Percentiles rank a stretch among this genome's conserved stretches.
phyloP scores from a whole-genome alignment of 2,797 vertebrate species.

The Rhodeus uyekii region DNA sequence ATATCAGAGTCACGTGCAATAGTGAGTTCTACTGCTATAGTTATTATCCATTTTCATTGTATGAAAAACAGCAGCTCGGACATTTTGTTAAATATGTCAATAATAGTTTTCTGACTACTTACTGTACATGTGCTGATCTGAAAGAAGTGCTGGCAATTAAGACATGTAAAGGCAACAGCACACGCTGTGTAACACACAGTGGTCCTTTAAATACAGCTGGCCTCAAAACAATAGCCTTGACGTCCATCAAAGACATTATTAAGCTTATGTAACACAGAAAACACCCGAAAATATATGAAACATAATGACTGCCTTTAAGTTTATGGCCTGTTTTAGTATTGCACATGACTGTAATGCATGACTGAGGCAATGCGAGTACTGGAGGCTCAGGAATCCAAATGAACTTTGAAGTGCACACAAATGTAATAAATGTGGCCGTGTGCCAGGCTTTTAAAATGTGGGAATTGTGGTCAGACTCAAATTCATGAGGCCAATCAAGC shows the following conservation, averaged over 20 bases:
- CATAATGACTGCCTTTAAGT: constrained; percentile 68
- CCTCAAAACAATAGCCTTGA: constrained; percentile 65
- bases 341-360: constrained; percentile 70
- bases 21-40: neutral
- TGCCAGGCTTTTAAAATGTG: constrained; percentile 66
- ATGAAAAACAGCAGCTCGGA: neutral
- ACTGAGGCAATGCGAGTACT: constrained; percentile 68
- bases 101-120: neutral
- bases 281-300: constrained; percentile 70
- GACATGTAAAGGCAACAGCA: constrained; percentile 31
- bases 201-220: constrained; percentile 60
- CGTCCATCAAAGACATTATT: constrained; percentile 69
- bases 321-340: constrained; percentile 76
- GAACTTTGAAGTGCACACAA: constrained; percentile 70
- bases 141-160: constrained; percentile 20
- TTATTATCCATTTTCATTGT: neutral
- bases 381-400: constrained; percentile 67
- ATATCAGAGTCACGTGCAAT: too few relatives aligned
- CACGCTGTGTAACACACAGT: constrained; percentile 58
- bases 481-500: constrained; percentile 53
- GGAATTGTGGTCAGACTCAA: constrained; percentile 63
- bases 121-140: neutral
- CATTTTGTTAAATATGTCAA: neutral
- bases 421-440: constrained; percentile 67
- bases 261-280: constrained; percentile 63